These are phyloP conservation scores for Megathymus violae DNA, from an alignment of 1,140 invertebrate genomes.

Conservation along the genomic window DNA sequence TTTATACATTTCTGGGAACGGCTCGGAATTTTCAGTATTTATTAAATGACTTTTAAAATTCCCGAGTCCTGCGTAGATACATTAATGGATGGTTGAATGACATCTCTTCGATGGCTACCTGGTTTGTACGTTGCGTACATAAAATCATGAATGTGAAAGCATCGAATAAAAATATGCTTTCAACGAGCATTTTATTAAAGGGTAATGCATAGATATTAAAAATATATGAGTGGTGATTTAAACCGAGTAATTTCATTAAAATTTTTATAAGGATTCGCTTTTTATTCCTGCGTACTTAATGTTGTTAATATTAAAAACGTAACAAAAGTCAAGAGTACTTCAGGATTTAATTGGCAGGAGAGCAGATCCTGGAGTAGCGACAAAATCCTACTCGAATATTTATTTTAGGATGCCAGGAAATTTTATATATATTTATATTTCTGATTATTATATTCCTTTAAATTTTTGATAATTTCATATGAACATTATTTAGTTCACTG, in stretches of 20 bases:
- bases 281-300: slow-evolving; percentile 4
- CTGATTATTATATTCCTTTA: too few relatives aligned
- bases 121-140: background rate
- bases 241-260: slow-evolving; percentile 8
- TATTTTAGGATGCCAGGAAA: background rate
- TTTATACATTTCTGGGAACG: too few relatives aligned
- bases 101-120: too few relatives aligned
- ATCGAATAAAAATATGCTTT: slow-evolving; percentile 5
- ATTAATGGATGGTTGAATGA: too few relatives aligned
- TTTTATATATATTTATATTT: background rate
- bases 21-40: too few relatives aligned
- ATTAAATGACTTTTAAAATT: too few relatives aligned
- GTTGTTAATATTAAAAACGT: slow-evolving; percentile 16
- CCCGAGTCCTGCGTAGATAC: too few relatives aligned
- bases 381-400: background rate
- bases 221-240: background rate
- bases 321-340: slow-evolving; percentile 12
- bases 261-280: slow-evolving; percentile 6
- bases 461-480: too few relatives aligned
- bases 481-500: too few relatives aligned
- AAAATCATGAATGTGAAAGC: background rate
- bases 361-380: too few relatives aligned
- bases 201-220: slow-evolving; percentile 15
- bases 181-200: slow-evolving; percentile 1
- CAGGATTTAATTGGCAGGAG: slow-evolving; percentile 25